Conservation (phyloP, 2,888 invertebrate genomes). For the Cartodere bifasciata region DNA sequence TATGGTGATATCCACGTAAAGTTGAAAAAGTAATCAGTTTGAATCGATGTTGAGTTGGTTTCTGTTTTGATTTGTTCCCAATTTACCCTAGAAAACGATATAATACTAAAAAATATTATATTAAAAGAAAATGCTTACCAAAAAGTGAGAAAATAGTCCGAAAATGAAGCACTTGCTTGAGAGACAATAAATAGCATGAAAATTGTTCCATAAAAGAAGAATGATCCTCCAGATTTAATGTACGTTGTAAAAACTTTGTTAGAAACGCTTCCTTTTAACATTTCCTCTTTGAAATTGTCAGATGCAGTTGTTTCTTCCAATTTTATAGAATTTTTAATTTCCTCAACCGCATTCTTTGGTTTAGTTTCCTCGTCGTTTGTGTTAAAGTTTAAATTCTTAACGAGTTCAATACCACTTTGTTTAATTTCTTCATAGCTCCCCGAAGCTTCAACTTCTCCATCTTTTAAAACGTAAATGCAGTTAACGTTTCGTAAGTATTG, state of each 20-base stretch:
- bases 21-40: too few relatives aligned
- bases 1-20: too few relatives aligned
- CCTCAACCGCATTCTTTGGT: conserved; percentile 11
- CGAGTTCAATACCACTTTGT: conserved; percentile 60
- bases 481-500: conserved; percentile 46
- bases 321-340: too few relatives aligned
- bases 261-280: conserved; percentile 43
- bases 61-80: conserved; percentile 15
- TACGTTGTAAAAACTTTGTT: conserved; percentile 52
- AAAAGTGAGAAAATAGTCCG: conserved; percentile 68
- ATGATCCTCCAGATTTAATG: conserved; percentile 57
- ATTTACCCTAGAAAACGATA: conserved; percentile 19
- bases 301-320: conserved; percentile 13
- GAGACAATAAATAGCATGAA: conserved; percentile 50
- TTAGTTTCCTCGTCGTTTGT: conserved; percentile 17
- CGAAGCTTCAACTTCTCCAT: conserved; percentile 41
- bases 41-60: too few relatives aligned
- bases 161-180: conserved; percentile 58
- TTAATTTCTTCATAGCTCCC: conserved; percentile 57
- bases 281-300: conserved; percentile 40
- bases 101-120: conserved; percentile 4
- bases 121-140: conserved; percentile 41
- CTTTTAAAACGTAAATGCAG: conserved; percentile 42
- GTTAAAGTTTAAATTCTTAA: conserved; percentile 32
- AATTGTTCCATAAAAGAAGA: conserved; percentile 45